Evolutionary conservation across 2,113 vertebrate species (phyloP), one percentile per base, ranked within the genome.

Genomic region (Pomatostomus ruficeps): DNA sequence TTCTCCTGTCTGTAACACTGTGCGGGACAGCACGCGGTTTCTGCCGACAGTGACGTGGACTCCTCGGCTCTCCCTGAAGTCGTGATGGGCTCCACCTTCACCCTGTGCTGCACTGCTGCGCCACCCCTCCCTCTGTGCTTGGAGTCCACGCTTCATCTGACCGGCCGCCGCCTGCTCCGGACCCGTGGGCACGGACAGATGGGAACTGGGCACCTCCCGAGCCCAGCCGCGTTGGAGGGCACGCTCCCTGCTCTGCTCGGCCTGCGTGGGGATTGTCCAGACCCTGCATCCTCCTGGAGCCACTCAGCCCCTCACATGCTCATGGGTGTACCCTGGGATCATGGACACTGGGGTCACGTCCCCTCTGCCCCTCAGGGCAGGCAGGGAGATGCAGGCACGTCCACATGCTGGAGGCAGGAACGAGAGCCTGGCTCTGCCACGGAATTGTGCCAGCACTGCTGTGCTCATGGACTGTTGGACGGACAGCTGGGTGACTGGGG

Each of bases 191-290:
- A 68, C 0, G 3, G 93, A 68, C 61, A 26, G 74, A 79, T 1
- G 49, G 88, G 63, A 73, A 66, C 78, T n/a, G 51, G 14, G 79
- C 85, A 15, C 35, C 61, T 66, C 35, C 52, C 2, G 7, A 65
- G 76, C 87, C 43, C 6, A 0, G 20, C 81, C 0, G 1, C 1
- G 2, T 2, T 42, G 65, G 57, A 67, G 58, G 4, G 18, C 2
- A 0, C 33, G 29, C 36, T 67, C 63, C 18, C 29, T 0, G 1
- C 8, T 43, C 74, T 52, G 52, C 91, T 54, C 6, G 0, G 46
- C 63, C 84, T 57, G 3, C 1, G 1, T 7, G 54, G 11, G 45
- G 51, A 25, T 66, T 10, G 6, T 74, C 67, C 0, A 11, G 83
- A 81, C 43, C 2, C 66, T 38, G 82, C 82, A 48, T 62, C 85